phyloP scores from a whole-genome alignment of 2,113 vertebrate species.

The Vireo altiloquus region DNA sequence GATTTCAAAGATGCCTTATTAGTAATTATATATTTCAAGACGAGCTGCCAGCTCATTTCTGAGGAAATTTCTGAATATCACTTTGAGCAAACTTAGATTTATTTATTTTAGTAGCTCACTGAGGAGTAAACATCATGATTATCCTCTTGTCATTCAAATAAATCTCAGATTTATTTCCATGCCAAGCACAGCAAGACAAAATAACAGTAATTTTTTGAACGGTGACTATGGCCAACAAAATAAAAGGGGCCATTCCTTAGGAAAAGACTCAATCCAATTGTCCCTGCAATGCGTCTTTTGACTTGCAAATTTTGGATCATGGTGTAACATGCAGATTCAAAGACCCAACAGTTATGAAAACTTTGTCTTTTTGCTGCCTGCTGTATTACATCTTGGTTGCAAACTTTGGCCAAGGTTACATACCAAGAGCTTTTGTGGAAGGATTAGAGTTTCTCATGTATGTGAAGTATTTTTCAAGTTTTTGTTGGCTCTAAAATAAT shows the following conservation, averaged over 20 bases:
- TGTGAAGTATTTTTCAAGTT: neutral
- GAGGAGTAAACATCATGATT: neutral
- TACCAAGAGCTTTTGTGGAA: neutral
- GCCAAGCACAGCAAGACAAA: neutral
- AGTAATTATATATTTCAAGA: neutral
- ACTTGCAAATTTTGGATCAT: neutral
- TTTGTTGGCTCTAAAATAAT: slow-evolving; percentile 8
- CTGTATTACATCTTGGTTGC: neutral
- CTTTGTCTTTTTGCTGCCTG: neutral
- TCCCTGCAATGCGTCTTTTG: neutral
- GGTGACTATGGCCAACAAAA: neutral
- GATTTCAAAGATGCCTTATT: neutral
- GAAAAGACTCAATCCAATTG: neutral
- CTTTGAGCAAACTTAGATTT: neutral
- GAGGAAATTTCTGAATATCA: neutral
- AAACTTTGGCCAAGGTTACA: neutral
- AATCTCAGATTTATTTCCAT: neutral
- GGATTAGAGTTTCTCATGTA: neutral
- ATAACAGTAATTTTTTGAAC: neutral
- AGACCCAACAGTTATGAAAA: neutral
- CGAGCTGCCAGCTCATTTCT: neutral
- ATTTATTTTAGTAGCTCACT: neutral
- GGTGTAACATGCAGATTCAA: neutral
- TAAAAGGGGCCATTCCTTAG: neutral
- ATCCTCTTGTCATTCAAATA: neutral